Base-by-base conservation (phyloP, 2,797 vertebrate genomes). In the Clamator glandarius region DNA sequence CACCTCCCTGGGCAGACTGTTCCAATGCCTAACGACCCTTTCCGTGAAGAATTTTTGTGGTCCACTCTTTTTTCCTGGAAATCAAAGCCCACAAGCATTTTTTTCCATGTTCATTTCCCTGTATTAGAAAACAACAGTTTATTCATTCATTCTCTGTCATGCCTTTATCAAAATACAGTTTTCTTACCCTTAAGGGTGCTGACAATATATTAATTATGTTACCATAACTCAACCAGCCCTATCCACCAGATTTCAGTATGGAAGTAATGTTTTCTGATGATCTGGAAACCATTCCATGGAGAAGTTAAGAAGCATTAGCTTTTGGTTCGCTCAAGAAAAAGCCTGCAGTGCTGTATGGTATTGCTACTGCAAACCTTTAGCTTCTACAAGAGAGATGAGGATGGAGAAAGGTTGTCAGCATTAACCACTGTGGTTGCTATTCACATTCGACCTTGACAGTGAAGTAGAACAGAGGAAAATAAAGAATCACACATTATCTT, bases 401-500 rank as follows among this genome's bases (percentile, higher is more conserved):
- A 57, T 72, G 69, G 76, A 74, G 73, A 81, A 93, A 75, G 33
- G 41, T 8, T 80, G 72, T 75, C 87, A 91, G 73, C 62, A 52
- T 36, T 42, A 75, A 72, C 73, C 66, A 69, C 73, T 12, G 4
- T 3, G 19, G 51, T 15, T 86, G 62, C 80, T 77, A 75, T 73
- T 90, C 79, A 41, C 20, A 36, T 46, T 51, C 72, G 89, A 93
- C 79, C 89, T 89, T 78, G 87, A 58, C 50, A 93, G 29, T 26
- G 66, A 74, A 91, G 69, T 3, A 68, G 64, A 83, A n/a, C 25
- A 26, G 24, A 33, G 9, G 11, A 61, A 92, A 87, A 74, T 50
- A 70, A 84, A 57, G 28, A 74, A 83, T 54, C 54, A 11, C 16
- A 67, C 16, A 15, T 51, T 29, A n/a, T 52, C 61, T 87, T 93